Conservation (phyloP, 2,113 vertebrate species). For the Meleagris gallopavo region DNA sequence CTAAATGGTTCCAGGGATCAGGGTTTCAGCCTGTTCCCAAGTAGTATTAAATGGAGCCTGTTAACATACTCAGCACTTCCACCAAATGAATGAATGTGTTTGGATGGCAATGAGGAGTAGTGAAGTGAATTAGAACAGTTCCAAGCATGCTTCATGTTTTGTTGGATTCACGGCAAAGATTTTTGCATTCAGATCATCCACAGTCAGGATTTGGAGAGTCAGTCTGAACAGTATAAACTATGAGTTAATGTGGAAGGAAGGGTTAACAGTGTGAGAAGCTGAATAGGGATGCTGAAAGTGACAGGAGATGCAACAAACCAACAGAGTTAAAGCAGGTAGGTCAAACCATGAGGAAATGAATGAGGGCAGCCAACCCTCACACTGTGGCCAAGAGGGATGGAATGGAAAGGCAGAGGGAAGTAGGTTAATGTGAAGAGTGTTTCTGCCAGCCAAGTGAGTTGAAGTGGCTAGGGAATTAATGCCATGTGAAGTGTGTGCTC, state of each 20-base stretch:
- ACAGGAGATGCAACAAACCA: neutral
- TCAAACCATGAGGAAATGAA: neutral
- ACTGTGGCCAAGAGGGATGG: neutral
- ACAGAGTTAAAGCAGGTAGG: neutral
- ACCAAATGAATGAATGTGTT: neutral
- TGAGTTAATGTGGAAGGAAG: neutral
- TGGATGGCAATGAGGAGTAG: neutral
- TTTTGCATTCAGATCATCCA: neutral
- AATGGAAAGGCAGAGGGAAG: neutral
- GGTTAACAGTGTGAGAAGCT: neutral
- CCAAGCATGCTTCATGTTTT: neutral
- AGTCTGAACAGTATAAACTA: neutral
- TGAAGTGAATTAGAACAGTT: neutral
- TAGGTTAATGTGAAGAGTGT: neutral
- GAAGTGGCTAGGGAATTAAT: neutral
- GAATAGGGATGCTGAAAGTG: neutral
- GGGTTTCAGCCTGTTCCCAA: neutral
- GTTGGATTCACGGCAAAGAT: neutral
- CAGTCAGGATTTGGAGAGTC: neutral
- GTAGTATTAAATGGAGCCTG: neutral
- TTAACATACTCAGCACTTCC: neutral
- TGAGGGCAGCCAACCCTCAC: neutral
- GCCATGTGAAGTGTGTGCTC: accelerated
- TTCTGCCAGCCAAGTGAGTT: neutral
- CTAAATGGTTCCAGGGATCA: neutral